Percentiles rank a stretch among this genome's conserved stretches.
phyloP scores from a whole-genome alignment of 2,797 vertebrate genomes.

The Chloroceryle inda region DNA sequence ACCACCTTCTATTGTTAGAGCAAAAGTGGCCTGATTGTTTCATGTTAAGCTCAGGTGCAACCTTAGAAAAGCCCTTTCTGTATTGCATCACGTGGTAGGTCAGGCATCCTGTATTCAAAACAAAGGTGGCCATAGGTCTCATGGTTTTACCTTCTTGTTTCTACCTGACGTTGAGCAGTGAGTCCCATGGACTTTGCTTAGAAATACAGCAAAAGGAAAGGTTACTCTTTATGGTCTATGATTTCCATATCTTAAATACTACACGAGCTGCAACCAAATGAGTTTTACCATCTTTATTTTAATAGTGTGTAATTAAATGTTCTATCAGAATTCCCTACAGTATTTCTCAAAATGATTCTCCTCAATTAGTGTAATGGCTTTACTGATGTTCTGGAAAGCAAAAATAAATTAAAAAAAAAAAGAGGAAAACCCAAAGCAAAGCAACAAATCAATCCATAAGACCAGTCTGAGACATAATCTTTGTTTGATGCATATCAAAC shows the following conservation, averaged over 20 bases:
- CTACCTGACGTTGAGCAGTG: background rate
- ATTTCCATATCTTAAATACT: background rate
- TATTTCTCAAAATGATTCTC: background rate
- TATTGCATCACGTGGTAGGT: background rate
- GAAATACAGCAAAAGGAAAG: background rate
- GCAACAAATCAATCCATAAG: background rate
- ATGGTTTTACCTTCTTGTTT: background rate
- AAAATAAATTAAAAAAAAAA: background rate
- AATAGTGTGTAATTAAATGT: background rate
- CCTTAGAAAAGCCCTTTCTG: background rate
- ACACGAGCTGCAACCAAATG: background rate
- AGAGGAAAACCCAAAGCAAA: background rate
- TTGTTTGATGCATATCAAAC: background rate
- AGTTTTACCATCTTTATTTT: slow-evolving; percentile 4
- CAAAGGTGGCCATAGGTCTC: background rate
- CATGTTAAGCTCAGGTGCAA: background rate
- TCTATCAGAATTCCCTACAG: background rate
- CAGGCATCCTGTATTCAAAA: background rate
- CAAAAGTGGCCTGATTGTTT: background rate
- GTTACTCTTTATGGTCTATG: background rate
- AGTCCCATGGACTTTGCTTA: background rate
- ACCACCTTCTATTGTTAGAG: background rate
- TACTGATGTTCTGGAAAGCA: background rate
- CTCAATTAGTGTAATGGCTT: background rate
- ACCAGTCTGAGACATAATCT: background rate